These are phyloP conservation scores for Crypturellus tataupa DNA, from an alignment of 2,797 vertebrate genomes.

Conservation along the genomic window DNA sequence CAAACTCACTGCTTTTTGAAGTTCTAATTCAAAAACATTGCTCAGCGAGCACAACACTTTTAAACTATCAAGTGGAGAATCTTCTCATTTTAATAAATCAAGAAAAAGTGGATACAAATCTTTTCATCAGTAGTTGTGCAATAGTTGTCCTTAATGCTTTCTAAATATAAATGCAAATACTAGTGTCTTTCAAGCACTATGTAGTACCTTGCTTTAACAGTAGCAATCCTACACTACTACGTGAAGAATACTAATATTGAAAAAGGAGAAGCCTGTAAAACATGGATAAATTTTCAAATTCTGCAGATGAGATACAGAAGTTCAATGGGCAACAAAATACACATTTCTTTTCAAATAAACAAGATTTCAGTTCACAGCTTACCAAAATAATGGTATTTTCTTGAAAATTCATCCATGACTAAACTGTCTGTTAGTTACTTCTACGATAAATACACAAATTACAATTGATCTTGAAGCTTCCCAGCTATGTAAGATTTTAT, in stretches of 20 bases:
- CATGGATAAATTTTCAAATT: neutral
- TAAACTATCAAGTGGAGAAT: neutral
- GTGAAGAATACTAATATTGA: neutral
- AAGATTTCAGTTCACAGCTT: neutral
- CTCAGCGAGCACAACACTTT: neutral
- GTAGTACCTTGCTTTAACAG: neutral
- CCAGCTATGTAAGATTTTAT: neutral
- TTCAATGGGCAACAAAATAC: neutral
- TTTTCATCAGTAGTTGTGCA: neutral
- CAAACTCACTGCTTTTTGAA: neutral
- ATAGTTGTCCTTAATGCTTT: neutral
- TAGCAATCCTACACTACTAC: neutral
- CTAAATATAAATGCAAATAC: neutral
- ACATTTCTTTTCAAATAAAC: neutral
- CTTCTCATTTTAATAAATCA: neutral
- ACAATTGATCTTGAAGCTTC: neutral
- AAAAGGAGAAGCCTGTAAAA: neutral
- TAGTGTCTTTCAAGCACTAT: neutral
- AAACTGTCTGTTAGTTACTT: neutral
- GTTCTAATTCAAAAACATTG: neutral
- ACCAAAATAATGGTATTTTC: neutral
- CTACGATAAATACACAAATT: neutral
- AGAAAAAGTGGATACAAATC: neutral
- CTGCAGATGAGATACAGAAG: neutral
- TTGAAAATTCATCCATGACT: neutral